phyloP scores from a whole-genome alignment of 2,888 invertebrate genomes.

The Anaspis maculata region DNA sequence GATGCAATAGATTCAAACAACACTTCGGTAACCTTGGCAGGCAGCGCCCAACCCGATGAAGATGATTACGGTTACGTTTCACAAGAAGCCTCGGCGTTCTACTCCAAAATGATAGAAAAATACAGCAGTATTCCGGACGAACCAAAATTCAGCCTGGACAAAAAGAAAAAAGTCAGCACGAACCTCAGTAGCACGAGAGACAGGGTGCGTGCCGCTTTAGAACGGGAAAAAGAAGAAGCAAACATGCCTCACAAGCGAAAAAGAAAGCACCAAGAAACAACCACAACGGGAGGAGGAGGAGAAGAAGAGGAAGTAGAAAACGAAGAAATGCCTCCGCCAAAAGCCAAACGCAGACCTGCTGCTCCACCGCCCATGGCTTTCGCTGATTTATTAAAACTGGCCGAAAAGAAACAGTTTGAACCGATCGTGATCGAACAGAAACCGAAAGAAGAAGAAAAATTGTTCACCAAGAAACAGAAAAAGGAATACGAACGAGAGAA shows the following conservation, averaged over 20 bases:
- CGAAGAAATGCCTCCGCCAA: conserved; percentile 28
- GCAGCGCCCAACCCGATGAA: conserved; percentile 75
- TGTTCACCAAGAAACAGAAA: conserved; percentile 75
- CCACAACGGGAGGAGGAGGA: conserved; percentile 13
- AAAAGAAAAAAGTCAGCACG: conserved; percentile 45
- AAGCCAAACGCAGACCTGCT: conserved; percentile 59
- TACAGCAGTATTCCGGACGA: conserved; percentile 66
- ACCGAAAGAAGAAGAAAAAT: conserved; percentile 53
- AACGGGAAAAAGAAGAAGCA: conserved; percentile 63
- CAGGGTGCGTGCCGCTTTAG: conserved; percentile 68
- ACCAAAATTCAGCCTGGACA: conserved; percentile 55
- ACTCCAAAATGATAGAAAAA: conserved; percentile 79
- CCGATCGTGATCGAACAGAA: conserved; percentile 57
- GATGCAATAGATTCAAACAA: conserved; percentile 73
- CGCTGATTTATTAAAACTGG: conserved; percentile 63
- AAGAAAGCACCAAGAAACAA: conserved; percentile 38
- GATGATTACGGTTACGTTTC: conserved; percentile 90
- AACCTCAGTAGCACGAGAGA: conserved; percentile 58
- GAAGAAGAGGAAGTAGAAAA: conserved; percentile 28
- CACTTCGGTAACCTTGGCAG: conserved; percentile 65
- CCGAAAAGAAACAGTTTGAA: conserved; percentile 75
- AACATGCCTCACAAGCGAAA: conserved; percentile 58
- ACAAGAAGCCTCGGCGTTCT: conserved; percentile 70
- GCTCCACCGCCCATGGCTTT: conserved; percentile 65
- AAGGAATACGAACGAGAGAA: conserved; percentile 65